Evolutionary conservation across 37 sponge, comb jelly and placozoan genomes (phyloP).

Genomic region (Oopsacas minuta): DNA sequence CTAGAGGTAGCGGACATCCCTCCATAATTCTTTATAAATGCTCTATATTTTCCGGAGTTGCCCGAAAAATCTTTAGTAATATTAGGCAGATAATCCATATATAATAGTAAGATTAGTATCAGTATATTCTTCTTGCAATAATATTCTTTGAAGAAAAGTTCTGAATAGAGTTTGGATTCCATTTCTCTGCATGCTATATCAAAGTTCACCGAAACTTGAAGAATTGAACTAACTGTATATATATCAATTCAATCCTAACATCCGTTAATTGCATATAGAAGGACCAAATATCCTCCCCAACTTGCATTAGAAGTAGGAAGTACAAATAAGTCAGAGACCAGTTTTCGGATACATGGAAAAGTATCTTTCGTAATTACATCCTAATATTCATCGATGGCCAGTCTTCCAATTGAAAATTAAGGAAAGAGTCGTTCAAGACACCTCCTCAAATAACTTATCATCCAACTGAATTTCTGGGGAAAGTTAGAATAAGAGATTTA

Average conservation of each 20-base stretch:
- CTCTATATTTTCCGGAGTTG: too few species aligned
- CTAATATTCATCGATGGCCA: constrained; percentile 2
- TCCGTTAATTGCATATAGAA: neutral
- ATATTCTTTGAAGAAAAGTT: too few species aligned
- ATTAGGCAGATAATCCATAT: too few species aligned
- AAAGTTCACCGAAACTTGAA: constrained; percentile 12
- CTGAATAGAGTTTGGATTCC: neutral
- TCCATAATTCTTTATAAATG: too few species aligned
- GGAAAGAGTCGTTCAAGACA: constrained; percentile 19
- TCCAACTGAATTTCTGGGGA: neutral
- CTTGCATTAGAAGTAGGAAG: constrained; percentile 17
- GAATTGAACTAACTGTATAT: constrained; percentile 9
- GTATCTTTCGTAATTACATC: neutral
- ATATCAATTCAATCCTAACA: neutral
- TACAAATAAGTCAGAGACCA: neutral
- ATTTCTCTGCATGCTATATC: constrained; percentile 10
- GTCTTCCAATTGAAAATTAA: neutral
- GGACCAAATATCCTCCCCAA: neutral
- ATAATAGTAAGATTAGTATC: too few species aligned
- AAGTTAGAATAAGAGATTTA: too few species aligned
- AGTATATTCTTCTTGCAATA: too few species aligned
- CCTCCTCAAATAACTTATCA: constrained; percentile 11
- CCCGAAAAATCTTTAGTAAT: too few species aligned
- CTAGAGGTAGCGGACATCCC: too few species aligned
- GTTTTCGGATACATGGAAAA: neutral